Evolutionary conservation across 2,888 invertebrate species (phyloP).

Genomic region (Panzeria rudis): DNA sequence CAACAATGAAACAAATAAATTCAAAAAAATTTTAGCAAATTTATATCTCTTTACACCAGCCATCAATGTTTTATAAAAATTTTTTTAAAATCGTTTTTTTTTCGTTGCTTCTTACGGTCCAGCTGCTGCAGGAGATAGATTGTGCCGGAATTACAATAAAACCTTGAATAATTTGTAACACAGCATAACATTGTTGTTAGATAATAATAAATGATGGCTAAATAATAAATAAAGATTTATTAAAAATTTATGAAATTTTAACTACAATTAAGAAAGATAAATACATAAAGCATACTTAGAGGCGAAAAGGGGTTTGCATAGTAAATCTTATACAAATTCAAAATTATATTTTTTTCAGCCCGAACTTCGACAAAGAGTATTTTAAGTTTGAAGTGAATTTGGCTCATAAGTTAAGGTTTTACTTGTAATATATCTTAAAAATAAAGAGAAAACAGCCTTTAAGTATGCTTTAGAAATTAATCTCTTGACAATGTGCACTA

Average conservation of each 20-base stretch:
- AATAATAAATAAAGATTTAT: conserved; percentile 37
- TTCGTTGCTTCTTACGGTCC: neutral
- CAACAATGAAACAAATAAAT: conserved; percentile 44
- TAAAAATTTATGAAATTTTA: neutral
- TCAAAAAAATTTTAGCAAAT: neutral
- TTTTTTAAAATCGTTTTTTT: neutral
- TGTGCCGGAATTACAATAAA: conserved; percentile 31
- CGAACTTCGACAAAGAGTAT: neutral
- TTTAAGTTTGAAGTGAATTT: too few relatives aligned
- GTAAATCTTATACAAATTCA: neutral
- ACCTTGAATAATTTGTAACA: conserved; percentile 14
- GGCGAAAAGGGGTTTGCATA: neutral
- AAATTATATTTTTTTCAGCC: too few relatives aligned
- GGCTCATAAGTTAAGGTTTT: too few relatives aligned
- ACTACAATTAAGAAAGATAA: neutral
- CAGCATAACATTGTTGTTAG: neutral
- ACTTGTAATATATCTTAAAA: too few relatives aligned
- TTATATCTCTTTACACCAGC: conserved; percentile 18
- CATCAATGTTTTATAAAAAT: conserved; percentile 35
- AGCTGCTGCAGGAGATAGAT: conserved; percentile 20
- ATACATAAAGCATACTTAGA: too few relatives aligned
- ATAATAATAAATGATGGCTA: neutral
- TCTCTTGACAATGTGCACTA: too few relatives aligned
- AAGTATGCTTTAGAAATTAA: neutral
- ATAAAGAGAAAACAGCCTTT: too few relatives aligned